phyloP scores from a whole-genome alignment of 2,888 invertebrate species.

The Disparrhopalites patrizii region DNA sequence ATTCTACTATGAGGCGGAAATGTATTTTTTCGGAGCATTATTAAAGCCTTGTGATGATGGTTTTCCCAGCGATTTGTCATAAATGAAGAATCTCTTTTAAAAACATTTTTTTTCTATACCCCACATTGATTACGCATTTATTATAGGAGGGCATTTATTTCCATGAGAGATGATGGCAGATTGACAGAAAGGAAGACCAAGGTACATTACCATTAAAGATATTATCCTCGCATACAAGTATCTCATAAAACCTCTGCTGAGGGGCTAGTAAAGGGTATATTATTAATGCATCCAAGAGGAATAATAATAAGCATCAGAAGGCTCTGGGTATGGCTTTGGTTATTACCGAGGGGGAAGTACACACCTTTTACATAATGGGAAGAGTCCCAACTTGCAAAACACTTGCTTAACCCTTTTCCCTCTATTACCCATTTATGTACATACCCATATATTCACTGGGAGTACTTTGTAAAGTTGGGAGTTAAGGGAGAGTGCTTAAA shows the following conservation, averaged over 20 bases:
- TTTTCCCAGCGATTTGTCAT: too few species aligned
- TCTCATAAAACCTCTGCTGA: constrained; percentile 5
- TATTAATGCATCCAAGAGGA: too few species aligned
- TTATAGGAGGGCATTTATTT: background rate
- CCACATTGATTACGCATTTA: constrained; percentile 3
- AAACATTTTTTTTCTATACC: too few species aligned
- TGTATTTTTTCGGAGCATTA: too few species aligned
- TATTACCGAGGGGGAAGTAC: background rate
- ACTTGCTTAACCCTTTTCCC: background rate
- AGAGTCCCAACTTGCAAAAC: background rate
- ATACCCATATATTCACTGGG: too few species aligned
- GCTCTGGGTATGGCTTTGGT: constrained; percentile 1
- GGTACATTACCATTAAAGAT: constrained; percentile 7
- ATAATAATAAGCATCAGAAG: background rate
- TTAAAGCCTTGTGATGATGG: too few species aligned
- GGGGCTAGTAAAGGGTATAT: too few species aligned
- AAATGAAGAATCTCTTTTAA: too few species aligned
- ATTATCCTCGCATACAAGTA: constrained; percentile 6
- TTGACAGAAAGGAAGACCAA: constrained; percentile 4
- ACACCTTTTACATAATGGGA: background rate
- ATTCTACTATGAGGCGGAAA: too few species aligned
- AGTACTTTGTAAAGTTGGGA: too few species aligned
- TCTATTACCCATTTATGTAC: too few species aligned
- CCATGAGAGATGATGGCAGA: background rate
- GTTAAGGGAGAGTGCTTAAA: too few species aligned